Evolutionary conservation across 1,140 invertebrate species (phyloP), one percentile per base, ranked within the genome.

Genomic region (Eufriesea mexicana): DNA sequence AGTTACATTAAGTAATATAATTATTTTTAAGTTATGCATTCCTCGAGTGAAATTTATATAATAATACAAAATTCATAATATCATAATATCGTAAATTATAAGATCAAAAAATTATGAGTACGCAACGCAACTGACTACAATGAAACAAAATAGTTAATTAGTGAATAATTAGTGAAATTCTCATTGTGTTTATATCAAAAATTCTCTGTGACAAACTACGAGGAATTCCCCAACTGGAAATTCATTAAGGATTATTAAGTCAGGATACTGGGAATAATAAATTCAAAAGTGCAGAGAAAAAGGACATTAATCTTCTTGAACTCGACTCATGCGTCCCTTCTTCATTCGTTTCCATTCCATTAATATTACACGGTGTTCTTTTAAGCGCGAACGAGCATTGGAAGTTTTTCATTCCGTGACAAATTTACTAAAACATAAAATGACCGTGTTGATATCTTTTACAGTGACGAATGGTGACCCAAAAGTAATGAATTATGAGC

Each of bases 341-440:
- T 68, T 78, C 42, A 20, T 78, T 55, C 62, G n/a, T 68, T 68
- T 78, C 49, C 75, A 55, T 68, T 25, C 64, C 62, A 68, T 78
- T 78, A 78, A 78, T 55, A 67, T 78, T 54, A 68, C 75, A 77
- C 64, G 42, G 18, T 64, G 73, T 62, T 42, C 75, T 23, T 54
- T 70, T 57, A 54, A 25, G 23, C 49, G 20, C 57, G 64, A 47
- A 70, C 35, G 76, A n/a, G 23, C 49, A 57, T 78, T 25, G 2
- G 14, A 57, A 18, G 42, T 68, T 55, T 25, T 55, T 68, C 62
- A 9, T 23, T 78, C 47, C 4, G 10, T 8, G 49, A 51, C 61
- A 68, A 68, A 45, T 78, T 49, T 68, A 23, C 2, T 5, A 25
- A 68, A 25, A n/a, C 14, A 8, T n/a, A 12, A n/a, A 14, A 57